These are phyloP conservation scores for Macrotis lagotis DNA, from an alignment of 2,113 vertebrate genomes.

Conservation along the genomic window DNA sequence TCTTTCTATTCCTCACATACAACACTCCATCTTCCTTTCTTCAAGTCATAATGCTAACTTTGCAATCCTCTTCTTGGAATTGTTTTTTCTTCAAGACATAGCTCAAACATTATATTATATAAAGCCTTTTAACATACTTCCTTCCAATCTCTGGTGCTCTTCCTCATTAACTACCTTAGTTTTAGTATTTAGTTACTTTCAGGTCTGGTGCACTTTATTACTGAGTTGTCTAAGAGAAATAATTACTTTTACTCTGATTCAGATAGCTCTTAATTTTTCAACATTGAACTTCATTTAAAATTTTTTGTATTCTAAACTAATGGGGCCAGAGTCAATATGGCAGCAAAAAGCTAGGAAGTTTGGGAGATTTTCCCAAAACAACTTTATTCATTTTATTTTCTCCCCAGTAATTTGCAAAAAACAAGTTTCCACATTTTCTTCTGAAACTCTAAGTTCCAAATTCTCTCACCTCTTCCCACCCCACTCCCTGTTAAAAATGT, in stretches of 20 bases:
- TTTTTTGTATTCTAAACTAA: too few relatives aligned
- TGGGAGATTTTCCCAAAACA: too few relatives aligned
- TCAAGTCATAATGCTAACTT: background rate
- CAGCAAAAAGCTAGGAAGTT: too few relatives aligned
- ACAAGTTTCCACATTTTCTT: too few relatives aligned
- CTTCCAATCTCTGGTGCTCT: background rate
- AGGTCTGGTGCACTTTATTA: background rate
- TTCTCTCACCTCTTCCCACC: too few relatives aligned
- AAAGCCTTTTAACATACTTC: background rate
- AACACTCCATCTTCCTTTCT: background rate
- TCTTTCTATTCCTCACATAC: background rate
- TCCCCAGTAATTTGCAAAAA: too few relatives aligned
- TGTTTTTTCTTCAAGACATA: background rate
- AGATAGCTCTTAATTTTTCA: background rate
- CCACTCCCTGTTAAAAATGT: too few relatives aligned
- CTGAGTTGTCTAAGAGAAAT: background rate
- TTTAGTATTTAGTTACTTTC: background rate
- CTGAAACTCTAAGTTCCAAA: too few relatives aligned
- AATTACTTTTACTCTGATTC: background rate
- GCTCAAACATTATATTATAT: background rate
- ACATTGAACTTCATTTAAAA: background rate
- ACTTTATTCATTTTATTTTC: too few relatives aligned
- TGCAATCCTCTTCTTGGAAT: background rate
- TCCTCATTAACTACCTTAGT: background rate
- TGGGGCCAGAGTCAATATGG: too few relatives aligned